phyloP scores from a whole-genome alignment of 2,888 invertebrate genomes.

The Drosophila cognata region DNA sequence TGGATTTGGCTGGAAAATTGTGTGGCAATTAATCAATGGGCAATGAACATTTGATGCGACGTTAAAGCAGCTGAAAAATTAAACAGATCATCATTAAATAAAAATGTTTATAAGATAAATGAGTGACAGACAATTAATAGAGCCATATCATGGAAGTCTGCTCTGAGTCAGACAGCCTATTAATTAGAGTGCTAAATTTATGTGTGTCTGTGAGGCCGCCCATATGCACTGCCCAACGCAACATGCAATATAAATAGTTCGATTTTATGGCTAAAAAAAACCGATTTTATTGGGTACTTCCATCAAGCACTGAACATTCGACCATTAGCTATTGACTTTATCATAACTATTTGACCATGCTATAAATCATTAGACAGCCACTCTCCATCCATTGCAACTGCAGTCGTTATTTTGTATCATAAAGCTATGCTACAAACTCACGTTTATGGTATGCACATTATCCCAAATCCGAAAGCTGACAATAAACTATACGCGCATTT shows the following conservation, averaged over 20 bases:
- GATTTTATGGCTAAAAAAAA: neutral
- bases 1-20: constrained; percentile 45
- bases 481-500: constrained; percentile 40
- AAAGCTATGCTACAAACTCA: constrained; percentile 18
- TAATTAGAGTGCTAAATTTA: neutral
- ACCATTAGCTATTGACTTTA: constrained; percentile 8
- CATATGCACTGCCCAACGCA: neutral
- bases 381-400: constrained; percentile 8
- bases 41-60: neutral
- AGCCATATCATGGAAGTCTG: neutral
- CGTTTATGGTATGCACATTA: constrained; percentile 4
- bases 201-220: neutral
- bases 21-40: constrained; percentile 40
- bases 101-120: neutral
- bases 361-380: constrained; percentile 34
- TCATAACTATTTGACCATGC: neutral
- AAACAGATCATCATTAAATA: neutral
- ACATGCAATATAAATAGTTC: neutral
- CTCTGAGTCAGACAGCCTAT: neutral
- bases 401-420: constrained; percentile 27
- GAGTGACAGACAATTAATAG: neutral
- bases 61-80: neutral
- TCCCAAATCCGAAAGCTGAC: constrained; percentile 19
- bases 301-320: neutral
- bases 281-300: neutral